Evolutionary conservation across 2,113 vertebrate species (phyloP).

Genomic region (Hiodon tergisus): DNA sequence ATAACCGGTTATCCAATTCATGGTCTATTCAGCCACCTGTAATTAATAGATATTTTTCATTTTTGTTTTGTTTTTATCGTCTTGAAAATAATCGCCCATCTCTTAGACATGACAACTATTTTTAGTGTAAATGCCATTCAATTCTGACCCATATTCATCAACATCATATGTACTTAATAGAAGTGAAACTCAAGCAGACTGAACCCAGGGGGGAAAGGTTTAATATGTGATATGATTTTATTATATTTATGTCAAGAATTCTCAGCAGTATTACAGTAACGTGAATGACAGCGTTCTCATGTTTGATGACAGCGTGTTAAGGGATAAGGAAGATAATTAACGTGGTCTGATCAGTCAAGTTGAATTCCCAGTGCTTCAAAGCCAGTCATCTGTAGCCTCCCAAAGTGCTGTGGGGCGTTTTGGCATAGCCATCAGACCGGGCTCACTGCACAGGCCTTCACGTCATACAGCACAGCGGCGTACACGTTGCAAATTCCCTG

Average conservation of each 20-base stretch:
- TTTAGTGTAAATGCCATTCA: no score
- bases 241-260: not conserved
- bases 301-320: not conserved
- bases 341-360: not conserved
- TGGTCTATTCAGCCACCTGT: no score
- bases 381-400: not conserved
- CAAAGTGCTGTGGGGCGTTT: not conserved
- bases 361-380: slow-evolving; percentile 3
- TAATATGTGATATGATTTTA: not conserved
- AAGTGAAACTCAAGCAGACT: no score
- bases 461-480: not conserved
- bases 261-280: not conserved
- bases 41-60: no score
- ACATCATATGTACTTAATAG: no score
- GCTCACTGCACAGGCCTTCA: not conserved
- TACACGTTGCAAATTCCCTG: not conserved
- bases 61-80: no score
- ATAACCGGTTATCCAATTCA: no score
- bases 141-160: no score
- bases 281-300: not conserved
- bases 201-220: not conserved
- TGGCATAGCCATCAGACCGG: not conserved
- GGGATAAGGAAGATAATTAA: not conserved
- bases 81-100: no score
- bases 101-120: no score